Conservation (phyloP, 2,113 vertebrate species). For the Halichoeres trimaculatus region DNA sequence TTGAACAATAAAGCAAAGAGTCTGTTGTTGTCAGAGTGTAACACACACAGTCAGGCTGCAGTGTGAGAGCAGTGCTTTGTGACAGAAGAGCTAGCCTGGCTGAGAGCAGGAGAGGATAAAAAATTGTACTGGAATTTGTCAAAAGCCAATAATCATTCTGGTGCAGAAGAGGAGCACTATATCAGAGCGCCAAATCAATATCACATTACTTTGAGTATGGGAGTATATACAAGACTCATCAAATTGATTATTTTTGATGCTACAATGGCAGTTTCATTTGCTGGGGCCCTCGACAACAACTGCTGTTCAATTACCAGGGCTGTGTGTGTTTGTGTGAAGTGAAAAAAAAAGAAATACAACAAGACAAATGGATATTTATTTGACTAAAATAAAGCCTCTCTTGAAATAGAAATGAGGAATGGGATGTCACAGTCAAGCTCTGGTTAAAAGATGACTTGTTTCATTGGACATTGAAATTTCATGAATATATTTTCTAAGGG, state of each 20-base stretch:
- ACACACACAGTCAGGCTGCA: conserved; percentile 22
- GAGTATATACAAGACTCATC: conserved; percentile 86
- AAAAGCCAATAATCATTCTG: conserved; percentile 84
- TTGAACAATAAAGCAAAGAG: conserved; percentile 56
- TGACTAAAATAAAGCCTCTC: conserved; percentile 80
- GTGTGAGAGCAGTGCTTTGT: conserved; percentile 39
- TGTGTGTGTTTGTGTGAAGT: conserved; percentile 41
- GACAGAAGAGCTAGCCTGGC: conserved; percentile 14
- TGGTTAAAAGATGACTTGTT: conserved; percentile 85
- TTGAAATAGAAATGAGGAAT: conserved; percentile 80
- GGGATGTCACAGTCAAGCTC: conserved; percentile 79
- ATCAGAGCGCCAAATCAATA: conserved; percentile 83
- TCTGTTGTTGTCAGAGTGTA: conserved; percentile 44
- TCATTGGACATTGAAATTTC: conserved; percentile 86
- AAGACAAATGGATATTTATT: conserved; percentile 84
- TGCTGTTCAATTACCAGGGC: conserved; percentile 80
- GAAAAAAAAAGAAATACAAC: conserved; percentile 30
- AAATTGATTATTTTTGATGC: conserved; percentile 86
- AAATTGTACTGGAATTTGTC: conserved; percentile 79
- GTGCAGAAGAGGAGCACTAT: conserved; percentile 72
- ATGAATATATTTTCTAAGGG: conserved; percentile 85
- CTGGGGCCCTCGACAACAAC: conserved; percentile 66
- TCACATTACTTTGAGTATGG: conserved; percentile 84
- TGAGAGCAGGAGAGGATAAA: conserved; percentile 38
- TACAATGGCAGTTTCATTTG: conserved; percentile 85